These are phyloP conservation scores for Pardalotus punctatus DNA, from an alignment of 2,113 vertebrate genomes.

Conservation along the genomic window DNA sequence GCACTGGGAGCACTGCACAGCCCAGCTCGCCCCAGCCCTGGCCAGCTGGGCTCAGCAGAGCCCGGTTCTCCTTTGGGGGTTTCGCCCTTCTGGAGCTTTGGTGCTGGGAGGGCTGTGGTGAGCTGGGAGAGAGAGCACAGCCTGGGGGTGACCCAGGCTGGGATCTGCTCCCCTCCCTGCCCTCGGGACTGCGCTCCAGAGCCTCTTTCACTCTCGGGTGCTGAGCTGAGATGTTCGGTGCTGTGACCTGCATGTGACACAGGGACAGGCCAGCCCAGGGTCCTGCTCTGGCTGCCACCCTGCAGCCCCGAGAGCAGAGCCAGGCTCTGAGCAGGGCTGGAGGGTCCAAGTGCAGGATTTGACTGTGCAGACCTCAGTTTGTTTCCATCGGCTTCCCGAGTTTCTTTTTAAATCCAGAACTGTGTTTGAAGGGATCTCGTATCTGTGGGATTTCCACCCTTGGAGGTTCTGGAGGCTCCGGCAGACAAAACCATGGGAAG, in stretches of 20 bases:
- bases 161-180: neutral
- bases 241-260: neutral
- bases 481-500: neutral
- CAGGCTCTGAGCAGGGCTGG: neutral
- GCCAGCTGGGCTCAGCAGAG: neutral
- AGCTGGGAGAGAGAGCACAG: neutral
- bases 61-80: neutral
- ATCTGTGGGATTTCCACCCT: neutral
- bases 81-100: neutral
- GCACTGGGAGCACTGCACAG: neutral
- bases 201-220: neutral
- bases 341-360: accelerated
- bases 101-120: neutral
- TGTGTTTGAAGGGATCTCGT: neutral
- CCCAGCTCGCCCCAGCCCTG: neutral
- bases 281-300: neutral
- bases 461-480: neutral
- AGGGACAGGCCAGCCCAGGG: neutral
- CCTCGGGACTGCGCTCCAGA: neutral
- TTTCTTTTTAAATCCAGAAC: neutral
- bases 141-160: accelerated
- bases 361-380: neutral
- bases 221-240: neutral
- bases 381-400: neutral
- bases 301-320: neutral